Evolutionary conservation across 2,888 invertebrate genomes (phyloP).

Genomic region (Crepidodera aurea): DNA sequence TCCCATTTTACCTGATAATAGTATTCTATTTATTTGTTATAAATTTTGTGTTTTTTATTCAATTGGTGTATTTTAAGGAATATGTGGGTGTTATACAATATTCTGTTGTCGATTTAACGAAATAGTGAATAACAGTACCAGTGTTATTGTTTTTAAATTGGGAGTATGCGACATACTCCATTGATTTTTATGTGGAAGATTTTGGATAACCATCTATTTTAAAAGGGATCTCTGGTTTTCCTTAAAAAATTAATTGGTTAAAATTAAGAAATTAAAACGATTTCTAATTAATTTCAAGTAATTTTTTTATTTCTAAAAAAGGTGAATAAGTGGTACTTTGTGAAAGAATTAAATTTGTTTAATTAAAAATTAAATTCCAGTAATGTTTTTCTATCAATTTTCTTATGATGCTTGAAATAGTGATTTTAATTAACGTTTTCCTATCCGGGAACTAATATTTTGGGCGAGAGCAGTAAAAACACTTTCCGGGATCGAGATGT

Average conservation of each 20-base stretch:
- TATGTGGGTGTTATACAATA: constrained; percentile 42
- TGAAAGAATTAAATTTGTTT: background rate
- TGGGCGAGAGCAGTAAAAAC: no score
- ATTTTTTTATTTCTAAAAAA: no score
- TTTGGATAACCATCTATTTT: constrained; percentile 2
- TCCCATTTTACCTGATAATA: constrained; percentile 50
- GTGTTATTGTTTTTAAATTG: constrained; percentile 38
- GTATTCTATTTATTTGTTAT: constrained; percentile 51
- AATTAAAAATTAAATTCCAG: background rate
- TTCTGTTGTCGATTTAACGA: constrained; percentile 29
- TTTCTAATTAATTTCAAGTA: no score
- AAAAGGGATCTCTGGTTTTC: background rate
- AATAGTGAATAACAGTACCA: constrained; percentile 38
- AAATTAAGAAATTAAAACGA: no score
- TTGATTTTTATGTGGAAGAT: constrained; percentile 6
- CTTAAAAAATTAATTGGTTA: background rate
- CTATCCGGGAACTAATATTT: no score
- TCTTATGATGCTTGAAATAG: no score
- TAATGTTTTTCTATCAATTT: no score
- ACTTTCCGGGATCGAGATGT: no score
- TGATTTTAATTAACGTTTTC: no score
- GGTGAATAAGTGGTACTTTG: no score
- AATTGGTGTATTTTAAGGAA: constrained; percentile 40
- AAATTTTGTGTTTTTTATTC: constrained; percentile 45
- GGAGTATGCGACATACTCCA: background rate